Evolutionary conservation across 2,797 vertebrate species (phyloP), one percentile per base, ranked within the genome.

Genomic region (Myripristis jacobus): DNA sequence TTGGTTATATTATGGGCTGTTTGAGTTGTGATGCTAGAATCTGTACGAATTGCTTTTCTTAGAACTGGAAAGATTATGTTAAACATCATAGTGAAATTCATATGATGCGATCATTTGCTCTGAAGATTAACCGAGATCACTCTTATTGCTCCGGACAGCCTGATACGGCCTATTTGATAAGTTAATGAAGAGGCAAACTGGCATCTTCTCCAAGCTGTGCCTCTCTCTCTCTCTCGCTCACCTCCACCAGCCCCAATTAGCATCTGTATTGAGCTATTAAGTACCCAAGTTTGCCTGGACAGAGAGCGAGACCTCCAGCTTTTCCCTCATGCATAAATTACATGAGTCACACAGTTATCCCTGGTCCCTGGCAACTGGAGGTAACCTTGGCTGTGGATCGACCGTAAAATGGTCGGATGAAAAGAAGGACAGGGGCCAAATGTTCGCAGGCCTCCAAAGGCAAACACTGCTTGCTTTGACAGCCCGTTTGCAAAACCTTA

Each of bases 371-470:
- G 82, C 75, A 89, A 84, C 87, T 62, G 38, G 54, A 66, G 67
- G 86, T 88, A 85, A 83, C 85, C 78, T 76, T 87, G 82, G 79
- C 66, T 70, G 51, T 84, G 78, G 74, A 74, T 78, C 59, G 84
- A 62, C 67, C 67, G 66, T 84, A 56, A 84, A 88, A 85, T 74
- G 48, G 76, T 70, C 61, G 24, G 53, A 62, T 64, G 66, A 80
- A 88, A 84, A 80, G 48, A 73, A 60, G 66, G 75, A 48, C 67
- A 74, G 62, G 29, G 48, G 74, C 55, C 74, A 89, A 60, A 79
- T 72, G 79, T 85, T 77, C 75, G 73, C 77, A 58, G 66, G 81
- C 62, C 59, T 76, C 69, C 8, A 18, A 46, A 73, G 56, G 63
- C 70, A 83, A 78, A 82, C 27, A 38, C 27, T n/a, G 44, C 12